A percentile compares a stretch with the other conserved stretches of the same genome.
phyloP scores from a whole-genome alignment of 2,888 invertebrate species.

The Hofmannophila pseudospretella region DNA sequence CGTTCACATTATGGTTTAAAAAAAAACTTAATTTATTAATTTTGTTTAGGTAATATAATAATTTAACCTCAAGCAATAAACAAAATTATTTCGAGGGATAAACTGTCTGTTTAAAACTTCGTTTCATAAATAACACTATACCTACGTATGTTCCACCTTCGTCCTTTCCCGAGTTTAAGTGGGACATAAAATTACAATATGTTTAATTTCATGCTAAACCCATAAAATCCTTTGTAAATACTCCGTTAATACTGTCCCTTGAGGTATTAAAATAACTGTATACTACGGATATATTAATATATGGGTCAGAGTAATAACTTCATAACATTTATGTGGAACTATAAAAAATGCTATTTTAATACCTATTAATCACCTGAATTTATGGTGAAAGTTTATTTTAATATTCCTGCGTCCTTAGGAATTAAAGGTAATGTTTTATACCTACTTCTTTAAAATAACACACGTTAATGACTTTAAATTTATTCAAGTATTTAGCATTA shows the following conservation, averaged over 20 bases:
- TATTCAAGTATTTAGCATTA: no score
- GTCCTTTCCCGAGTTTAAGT: not conserved
- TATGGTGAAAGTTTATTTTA: not conserved
- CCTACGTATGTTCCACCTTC: not conserved
- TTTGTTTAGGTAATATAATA: not conserved
- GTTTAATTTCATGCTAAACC: conserved; percentile 12
- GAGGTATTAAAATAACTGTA: conserved; percentile 8
- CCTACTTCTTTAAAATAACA: no score
- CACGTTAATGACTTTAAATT: no score
- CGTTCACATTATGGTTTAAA: no score
- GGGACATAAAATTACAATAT: conserved; percentile 13
- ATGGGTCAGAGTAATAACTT: not conserved
- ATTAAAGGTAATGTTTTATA: no score
- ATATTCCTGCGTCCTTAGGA: no score
- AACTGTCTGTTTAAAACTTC: not conserved
- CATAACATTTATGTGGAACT: not conserved
- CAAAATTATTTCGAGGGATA: not conserved
- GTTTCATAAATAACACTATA: not conserved
- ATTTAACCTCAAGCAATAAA: not conserved
- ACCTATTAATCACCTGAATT: not conserved
- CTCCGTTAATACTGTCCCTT: conserved; percentile 2
- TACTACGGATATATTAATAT: not conserved
- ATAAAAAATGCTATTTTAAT: not conserved
- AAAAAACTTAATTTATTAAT: conserved; percentile 19
- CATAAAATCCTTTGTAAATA: conserved; percentile 16